Evolutionary conservation across 2,888 invertebrate genomes (phyloP).

Genomic region (Choreutis nemorana): DNA sequence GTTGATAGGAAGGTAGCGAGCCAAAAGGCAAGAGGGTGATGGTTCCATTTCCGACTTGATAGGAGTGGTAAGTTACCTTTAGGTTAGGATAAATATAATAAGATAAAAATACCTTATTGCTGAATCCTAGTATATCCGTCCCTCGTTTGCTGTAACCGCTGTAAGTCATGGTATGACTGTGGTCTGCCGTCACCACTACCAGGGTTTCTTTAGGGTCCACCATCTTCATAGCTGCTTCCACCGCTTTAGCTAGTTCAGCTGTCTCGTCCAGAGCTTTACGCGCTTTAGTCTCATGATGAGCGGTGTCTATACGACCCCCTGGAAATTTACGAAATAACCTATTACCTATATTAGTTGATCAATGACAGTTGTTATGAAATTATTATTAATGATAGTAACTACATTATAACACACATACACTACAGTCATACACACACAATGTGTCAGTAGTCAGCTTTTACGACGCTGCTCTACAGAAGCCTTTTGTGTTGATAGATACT

Average conservation of each 20-base stretch:
- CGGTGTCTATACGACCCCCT: conserved; percentile 75
- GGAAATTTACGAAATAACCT: too few relatives aligned
- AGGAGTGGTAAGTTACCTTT: too few relatives aligned
- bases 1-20: too few relatives aligned
- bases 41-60: too few relatives aligned
- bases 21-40: too few relatives aligned
- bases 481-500: too few relatives aligned
- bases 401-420: neutral
- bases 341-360: too few relatives aligned
- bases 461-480: too few relatives aligned
- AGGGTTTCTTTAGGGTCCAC: conserved; percentile 75
- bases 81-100: too few relatives aligned
- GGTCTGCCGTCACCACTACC: conserved; percentile 83
- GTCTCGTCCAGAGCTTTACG: conserved; percentile 80
- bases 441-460: too few relatives aligned
- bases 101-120: conserved; percentile 38
- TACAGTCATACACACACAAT: too few relatives aligned
- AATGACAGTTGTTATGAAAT: too few relatives aligned
- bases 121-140: conserved; percentile 46
- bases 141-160: conserved; percentile 75
- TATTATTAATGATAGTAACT: neutral
- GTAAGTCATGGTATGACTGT: conserved; percentile 79
- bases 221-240: conserved; percentile 68
- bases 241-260: conserved; percentile 77
- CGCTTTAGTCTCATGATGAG: conserved; percentile 74